Evolutionary conservation across 2,797 vertebrate species (phyloP).

Genomic region (Distichodus sexfasciatus): DNA sequence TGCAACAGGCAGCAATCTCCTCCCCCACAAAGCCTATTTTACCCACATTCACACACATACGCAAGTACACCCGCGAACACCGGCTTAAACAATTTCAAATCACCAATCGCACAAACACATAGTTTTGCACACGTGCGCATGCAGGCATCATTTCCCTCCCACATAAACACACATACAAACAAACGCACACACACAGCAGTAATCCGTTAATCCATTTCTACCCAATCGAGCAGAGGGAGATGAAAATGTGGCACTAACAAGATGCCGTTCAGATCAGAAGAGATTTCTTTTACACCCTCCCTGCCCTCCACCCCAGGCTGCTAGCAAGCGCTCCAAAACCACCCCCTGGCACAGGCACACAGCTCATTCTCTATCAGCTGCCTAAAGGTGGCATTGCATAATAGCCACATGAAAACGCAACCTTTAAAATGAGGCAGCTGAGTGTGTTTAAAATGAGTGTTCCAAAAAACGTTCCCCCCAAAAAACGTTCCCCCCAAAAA

Average conservation of each 20-base stretch:
- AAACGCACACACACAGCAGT: conserved; percentile 37
- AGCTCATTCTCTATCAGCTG: background rate
- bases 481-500: background rate
- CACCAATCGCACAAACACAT: background rate
- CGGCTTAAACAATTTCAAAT: too few species aligned
- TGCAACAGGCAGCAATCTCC: too few species aligned
- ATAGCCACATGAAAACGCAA: conserved; percentile 1
- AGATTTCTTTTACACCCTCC: conserved; percentile 35
- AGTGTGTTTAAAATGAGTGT: background rate
- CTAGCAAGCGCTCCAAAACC: background rate
- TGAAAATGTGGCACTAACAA: conserved; percentile 35
- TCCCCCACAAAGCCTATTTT: conserved; percentile 2
- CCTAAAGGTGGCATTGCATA: conserved; percentile 10
- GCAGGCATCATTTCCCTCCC: conserved; percentile 9
- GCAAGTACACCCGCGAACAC: conserved; percentile 23
- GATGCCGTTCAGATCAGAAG: conserved; percentile 39
- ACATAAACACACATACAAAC: conserved; percentile 34
- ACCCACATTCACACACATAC: background rate
- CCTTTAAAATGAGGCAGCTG: background rate
- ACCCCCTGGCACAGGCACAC: background rate
- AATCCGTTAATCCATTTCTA: conserved; percentile 63
- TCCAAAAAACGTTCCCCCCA: conserved; percentile 1
- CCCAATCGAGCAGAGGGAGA: conserved; percentile 57
- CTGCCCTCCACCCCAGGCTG: conserved; percentile 10
- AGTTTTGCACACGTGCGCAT: conserved; percentile 5